phyloP scores from a whole-genome alignment of 2,113 vertebrate species.

The Crotophaga sulcirostris region DNA sequence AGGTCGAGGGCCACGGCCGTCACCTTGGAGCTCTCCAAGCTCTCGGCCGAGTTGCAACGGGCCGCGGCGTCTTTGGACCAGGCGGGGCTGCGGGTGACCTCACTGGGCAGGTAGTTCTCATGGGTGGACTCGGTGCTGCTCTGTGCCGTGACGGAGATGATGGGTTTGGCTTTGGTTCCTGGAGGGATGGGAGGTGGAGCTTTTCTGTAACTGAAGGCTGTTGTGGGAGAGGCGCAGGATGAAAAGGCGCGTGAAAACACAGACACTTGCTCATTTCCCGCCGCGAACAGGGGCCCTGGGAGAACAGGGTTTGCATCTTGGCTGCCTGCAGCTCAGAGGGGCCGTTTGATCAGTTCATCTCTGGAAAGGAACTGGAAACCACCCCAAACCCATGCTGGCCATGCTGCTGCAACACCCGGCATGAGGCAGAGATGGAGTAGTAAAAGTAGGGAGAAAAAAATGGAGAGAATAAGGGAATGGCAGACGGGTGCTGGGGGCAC shows the following conservation, averaged over 20 bases:
- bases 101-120: slow-evolving; percentile 86
- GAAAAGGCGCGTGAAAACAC: slow-evolving; percentile 44
- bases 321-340: background rate
- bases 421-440: background rate
- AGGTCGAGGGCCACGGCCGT: slow-evolving; percentile 77
- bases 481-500: background rate
- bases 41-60: slow-evolving; percentile 92
- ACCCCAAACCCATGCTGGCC: background rate
- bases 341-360: background rate
- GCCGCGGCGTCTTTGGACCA: slow-evolving; percentile 77
- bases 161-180: slow-evolving; percentile 94
- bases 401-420: background rate
- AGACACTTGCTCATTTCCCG: slow-evolving; percentile 30
- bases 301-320: background rate
- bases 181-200: slow-evolving; percentile 94
- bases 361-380: background rate
- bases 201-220: slow-evolving; percentile 97
- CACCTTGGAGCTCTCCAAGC: slow-evolving; percentile 81
- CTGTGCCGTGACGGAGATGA: slow-evolving; percentile 94
- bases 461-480: background rate
- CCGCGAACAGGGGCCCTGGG: background rate
- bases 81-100: slow-evolving; percentile 74
- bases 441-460: background rate
- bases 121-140: slow-evolving; percentile 98
- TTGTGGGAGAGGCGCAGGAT: slow-evolving; percentile 25